Evolutionary conservation across 1,140 invertebrate species (phyloP).

Genomic region (Andricus grossulariae): DNA sequence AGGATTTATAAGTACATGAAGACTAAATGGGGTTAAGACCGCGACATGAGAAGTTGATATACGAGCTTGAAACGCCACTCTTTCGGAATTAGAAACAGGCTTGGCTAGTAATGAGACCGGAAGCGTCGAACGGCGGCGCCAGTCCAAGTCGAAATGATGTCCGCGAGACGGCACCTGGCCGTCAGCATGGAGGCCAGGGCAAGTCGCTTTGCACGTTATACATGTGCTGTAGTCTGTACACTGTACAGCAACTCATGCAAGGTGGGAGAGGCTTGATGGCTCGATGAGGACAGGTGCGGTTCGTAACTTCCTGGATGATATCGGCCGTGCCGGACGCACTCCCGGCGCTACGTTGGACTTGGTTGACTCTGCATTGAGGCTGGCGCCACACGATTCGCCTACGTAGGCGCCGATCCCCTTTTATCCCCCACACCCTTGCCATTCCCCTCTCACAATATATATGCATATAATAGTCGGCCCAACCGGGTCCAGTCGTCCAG

Average conservation of each 20-base stretch:
- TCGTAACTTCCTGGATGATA: slow-evolving; percentile 63
- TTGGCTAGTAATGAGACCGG: slow-evolving; percentile 10
- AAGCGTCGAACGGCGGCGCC: not conserved
- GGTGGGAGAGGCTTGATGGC: slow-evolving; percentile 50
- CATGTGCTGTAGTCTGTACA: no score
- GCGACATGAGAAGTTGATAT: no score
- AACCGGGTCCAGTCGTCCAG: no score
- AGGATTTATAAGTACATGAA: no score
- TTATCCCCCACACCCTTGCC: slow-evolving; percentile 17
- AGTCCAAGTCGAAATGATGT: not conserved
- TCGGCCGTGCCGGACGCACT: slow-evolving; percentile 55
- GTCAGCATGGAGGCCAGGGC: not conserved
- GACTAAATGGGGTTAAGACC: no score
- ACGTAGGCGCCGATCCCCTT: slow-evolving; percentile 58
- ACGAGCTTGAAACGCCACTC: no score
- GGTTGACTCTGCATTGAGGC: slow-evolving; percentile 34
- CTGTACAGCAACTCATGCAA: not conserved
- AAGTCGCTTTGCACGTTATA: not conserved
- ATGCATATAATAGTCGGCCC: no score
- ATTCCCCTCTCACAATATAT: no score
- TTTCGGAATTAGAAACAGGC: not conserved
- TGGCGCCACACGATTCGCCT: slow-evolving; percentile 58
- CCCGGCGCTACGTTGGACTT: slow-evolving; percentile 47
- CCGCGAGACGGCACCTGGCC: not conserved
- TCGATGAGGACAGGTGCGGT: slow-evolving; percentile 61